phyloP scores from a whole-genome alignment of 2,113 vertebrate species.

The Acrocephalus kingi region DNA sequence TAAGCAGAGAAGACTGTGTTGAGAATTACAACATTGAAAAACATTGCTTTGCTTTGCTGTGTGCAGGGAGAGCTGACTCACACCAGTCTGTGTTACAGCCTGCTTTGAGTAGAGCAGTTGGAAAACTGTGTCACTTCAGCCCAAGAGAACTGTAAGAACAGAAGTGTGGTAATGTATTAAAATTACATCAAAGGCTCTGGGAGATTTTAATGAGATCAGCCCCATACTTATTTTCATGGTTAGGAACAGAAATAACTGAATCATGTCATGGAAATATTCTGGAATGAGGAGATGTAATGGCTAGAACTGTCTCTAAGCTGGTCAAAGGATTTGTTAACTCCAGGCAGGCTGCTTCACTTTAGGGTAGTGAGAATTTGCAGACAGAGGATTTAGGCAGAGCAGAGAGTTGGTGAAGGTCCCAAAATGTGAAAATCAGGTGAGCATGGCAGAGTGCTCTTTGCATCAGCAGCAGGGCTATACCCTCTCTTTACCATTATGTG shows the following conservation, averaged over 20 bases:
- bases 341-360: neutral
- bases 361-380: neutral
- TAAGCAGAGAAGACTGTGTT: neutral
- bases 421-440: neutral
- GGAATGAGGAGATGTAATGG: conserved; percentile 19
- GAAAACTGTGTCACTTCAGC: conserved; percentile 63
- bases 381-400: neutral
- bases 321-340: neutral
- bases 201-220: conserved; percentile 53
- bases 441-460: neutral
- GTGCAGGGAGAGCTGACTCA: neutral
- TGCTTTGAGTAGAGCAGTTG: neutral
- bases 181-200: conserved; percentile 58
- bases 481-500: neutral
- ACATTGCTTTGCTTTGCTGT: neutral
- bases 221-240: conserved; percentile 43
- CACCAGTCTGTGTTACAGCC: neutral
- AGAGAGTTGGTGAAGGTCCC: neutral
- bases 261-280: conserved; percentile 56
- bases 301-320: neutral
- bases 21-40: neutral
- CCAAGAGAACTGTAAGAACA: conserved; percentile 43
- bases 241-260: conserved; percentile 55
- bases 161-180: conserved; percentile 34
- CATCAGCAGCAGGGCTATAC: neutral